Evolutionary conservation across 2,888 invertebrate species (phyloP).

Genomic region (Drosophila suboccidentalis): DNA sequence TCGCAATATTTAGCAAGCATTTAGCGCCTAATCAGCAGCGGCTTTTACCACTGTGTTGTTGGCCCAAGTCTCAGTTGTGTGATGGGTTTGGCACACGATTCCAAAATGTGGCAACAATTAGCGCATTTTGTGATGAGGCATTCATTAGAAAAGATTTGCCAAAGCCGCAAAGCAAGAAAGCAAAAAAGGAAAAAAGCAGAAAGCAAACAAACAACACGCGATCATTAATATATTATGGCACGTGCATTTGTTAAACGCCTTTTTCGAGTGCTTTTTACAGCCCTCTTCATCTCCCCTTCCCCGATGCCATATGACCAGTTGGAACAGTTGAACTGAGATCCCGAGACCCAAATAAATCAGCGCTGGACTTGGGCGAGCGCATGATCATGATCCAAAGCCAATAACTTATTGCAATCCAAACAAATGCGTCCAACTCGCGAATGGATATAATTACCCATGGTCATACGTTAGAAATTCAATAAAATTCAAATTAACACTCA

Average conservation of each 20-base stretch:
- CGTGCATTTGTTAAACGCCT: conserved; percentile 46
- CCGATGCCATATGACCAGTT: conserved; percentile 30
- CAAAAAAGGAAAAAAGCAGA: neutral
- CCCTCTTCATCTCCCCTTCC: no score
- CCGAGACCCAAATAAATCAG: conserved; percentile 48
- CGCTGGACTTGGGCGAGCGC: conserved; percentile 20
- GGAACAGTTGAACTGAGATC: conserved; percentile 16
- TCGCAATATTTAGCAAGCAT: conserved; percentile 17
- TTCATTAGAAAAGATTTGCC: conserved; percentile 39
- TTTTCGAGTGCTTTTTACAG: neutral
- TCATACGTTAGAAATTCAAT: conserved; percentile 7
- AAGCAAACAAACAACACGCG: conserved; percentile 53
- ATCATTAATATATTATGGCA: conserved; percentile 57
- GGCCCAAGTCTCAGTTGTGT: neutral
- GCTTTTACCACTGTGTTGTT: conserved; percentile 3
- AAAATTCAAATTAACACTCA: neutral
- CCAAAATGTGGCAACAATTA: conserved; percentile 50
- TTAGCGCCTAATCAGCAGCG: conserved; percentile 29
- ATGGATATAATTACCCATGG: conserved; percentile 33
- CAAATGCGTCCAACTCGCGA: conserved; percentile 35
- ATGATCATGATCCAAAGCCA: conserved; percentile 30
- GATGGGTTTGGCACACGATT: conserved; percentile 12
- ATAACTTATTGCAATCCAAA: conserved; percentile 55
- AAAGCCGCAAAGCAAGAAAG: conserved; percentile 7
- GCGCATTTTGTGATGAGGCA: conserved; percentile 31